A percentile compares a stretch with the other conserved stretches of the same genome.
These are phyloP conservation scores for Silvanus unidentatus DNA, from an alignment of 2,888 invertebrate species.

Conservation along the genomic window DNA sequence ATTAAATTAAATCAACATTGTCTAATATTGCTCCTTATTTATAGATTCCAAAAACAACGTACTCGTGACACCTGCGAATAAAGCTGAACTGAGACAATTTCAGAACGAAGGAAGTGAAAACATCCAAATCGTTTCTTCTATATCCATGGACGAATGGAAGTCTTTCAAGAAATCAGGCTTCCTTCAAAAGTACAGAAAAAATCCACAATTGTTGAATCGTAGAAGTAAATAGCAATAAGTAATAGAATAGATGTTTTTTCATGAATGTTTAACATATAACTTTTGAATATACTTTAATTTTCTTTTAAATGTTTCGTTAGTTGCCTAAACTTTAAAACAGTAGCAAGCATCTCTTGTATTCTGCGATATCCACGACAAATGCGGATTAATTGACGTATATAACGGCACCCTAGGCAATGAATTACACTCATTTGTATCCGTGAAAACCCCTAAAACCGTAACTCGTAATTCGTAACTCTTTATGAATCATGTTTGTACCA, in stretches of 20 bases:
- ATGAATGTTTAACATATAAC: not conserved
- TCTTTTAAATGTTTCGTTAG: too few relatives aligned
- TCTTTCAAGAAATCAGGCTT: too few relatives aligned
- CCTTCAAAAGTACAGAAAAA: too few relatives aligned
- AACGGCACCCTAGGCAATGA: conserved; percentile 43
- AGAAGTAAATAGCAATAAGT: not conserved
- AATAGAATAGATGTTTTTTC: not conserved
- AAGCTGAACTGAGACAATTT: too few relatives aligned
- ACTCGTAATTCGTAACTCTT: conserved; percentile 1
- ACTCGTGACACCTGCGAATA: too few relatives aligned
- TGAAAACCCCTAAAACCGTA: conserved; percentile 46
- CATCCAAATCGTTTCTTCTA: not conserved
- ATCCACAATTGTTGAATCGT: not conserved
- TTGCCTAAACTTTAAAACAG: conserved; percentile 42
- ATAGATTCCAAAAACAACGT: too few relatives aligned
- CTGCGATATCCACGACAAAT: conserved; percentile 54
- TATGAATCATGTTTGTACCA: conserved; percentile 11
- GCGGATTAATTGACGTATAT: conserved; percentile 50
- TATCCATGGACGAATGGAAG: too few relatives aligned
- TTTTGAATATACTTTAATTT: too few relatives aligned
- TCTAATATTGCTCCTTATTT: too few relatives aligned
- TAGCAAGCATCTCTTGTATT: conserved; percentile 54
- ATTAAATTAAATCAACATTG: too few relatives aligned
- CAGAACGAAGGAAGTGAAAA: conserved; percentile 1
- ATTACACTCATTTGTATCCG: conserved; percentile 50